Conservation (phyloP, 1,140 invertebrate genomes). For the Drosophila nebulosa region DNA sequence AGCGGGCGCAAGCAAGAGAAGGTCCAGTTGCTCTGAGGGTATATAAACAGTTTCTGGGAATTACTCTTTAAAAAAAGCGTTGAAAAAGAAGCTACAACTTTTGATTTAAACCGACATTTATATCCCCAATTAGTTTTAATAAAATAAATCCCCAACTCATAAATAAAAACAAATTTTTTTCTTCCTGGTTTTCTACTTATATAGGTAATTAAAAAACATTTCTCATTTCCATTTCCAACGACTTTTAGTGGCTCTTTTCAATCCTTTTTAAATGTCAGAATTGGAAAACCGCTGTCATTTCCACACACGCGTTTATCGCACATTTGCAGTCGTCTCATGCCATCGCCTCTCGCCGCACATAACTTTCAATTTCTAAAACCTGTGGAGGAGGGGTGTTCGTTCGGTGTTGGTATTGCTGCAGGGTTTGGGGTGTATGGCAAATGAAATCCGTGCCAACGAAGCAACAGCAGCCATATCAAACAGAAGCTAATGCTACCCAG, state of each 20-base stretch:
- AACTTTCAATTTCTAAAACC: constrained; percentile 7
- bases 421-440: not conserved
- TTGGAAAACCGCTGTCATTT: not conserved
- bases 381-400: no score
- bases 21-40: no score
- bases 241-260: not conserved
- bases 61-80: no score
- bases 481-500: not conserved
- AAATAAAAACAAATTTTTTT: no score
- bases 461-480: not conserved
- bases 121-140: no score
- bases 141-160: no score
- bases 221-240: not conserved
- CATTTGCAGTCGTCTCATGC: not conserved
- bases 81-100: no score
- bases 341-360: not conserved
- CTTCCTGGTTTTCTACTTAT: not conserved
- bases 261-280: not conserved
- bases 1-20: no score
- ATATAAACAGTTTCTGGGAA: no score
- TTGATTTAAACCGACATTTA: no score
- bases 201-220: not conserved
- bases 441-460: constrained; percentile 10
- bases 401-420: no score
- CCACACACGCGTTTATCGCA: constrained; percentile 10